phyloP scores from a whole-genome alignment of 2,113 vertebrate genomes.

The Arenaria interpres region DNA sequence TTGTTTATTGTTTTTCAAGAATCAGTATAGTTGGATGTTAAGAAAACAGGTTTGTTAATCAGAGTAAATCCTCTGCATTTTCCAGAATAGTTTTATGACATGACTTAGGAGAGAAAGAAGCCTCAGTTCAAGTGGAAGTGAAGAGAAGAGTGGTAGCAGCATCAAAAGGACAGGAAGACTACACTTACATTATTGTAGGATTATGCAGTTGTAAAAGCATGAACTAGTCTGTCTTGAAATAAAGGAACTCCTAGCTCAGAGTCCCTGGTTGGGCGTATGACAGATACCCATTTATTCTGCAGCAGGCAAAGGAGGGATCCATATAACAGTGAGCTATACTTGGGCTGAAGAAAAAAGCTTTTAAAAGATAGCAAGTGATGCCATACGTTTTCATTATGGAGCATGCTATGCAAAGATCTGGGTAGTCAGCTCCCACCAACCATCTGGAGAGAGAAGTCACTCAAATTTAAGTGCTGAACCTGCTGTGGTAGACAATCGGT shows the following conservation, averaged over 20 bases:
- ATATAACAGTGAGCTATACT: constrained; percentile 54
- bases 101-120: not conserved
- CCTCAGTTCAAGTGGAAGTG: not conserved
- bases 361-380: constrained; percentile 62
- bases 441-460: constrained; percentile 73
- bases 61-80: not conserved
- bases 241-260: constrained; percentile 29
- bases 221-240: not conserved
- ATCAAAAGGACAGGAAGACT: not conserved
- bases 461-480: constrained; percentile 69
- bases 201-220: constrained; percentile 27
- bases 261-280: not conserved
- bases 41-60: not conserved
- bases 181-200: not conserved
- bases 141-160: not conserved
- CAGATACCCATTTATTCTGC: not conserved
- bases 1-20: not conserved
- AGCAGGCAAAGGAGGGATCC: constrained; percentile 40
- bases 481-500: constrained; percentile 71
- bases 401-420: constrained; percentile 63
- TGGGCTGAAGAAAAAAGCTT: constrained; percentile 51
- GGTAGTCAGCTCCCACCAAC: constrained; percentile 70
- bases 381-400: constrained; percentile 69
- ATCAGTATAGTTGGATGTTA: not conserved
- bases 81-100: not conserved